Evolutionary conservation across 2,113 vertebrate species (phyloP).

Genomic region (Apistogramma diplotaenia): DNA sequence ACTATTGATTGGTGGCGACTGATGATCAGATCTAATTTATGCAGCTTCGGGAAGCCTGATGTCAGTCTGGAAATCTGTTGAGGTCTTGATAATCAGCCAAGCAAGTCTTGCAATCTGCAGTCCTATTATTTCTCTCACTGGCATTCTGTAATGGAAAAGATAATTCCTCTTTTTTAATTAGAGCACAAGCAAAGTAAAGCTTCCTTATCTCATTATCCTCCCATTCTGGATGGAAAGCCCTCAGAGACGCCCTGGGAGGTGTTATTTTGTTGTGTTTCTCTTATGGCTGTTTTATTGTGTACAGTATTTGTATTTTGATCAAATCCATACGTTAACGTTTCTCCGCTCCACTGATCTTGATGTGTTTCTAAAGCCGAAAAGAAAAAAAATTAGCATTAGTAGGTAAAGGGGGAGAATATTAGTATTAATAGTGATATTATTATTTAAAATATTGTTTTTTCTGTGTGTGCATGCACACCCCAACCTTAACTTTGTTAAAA

Average conservation of each 20-base stretch:
- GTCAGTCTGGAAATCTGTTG: constrained; percentile 57
- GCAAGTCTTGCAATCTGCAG: constrained; percentile 46
- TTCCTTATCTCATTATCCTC: constrained; percentile 68
- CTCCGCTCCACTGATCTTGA: neutral
- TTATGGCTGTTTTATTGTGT: constrained; percentile 31
- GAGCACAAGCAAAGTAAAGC: constrained; percentile 60
- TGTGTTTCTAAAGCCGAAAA: neutral
- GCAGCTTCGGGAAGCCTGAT: constrained; percentile 44
- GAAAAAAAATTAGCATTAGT: neutral
- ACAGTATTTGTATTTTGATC: constrained; percentile 22
- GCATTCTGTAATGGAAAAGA: constrained; percentile 61
- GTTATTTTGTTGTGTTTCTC: constrained; percentile 27
- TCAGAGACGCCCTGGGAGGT: constrained; percentile 38
- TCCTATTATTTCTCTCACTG: constrained; percentile 54
- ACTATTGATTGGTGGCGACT: constrained; percentile 56
- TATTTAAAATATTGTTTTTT: neutral
- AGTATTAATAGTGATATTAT: neutral
- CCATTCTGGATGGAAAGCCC: constrained; percentile 47
- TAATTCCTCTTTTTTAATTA: constrained; percentile 71
- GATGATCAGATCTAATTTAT: constrained; percentile 69
- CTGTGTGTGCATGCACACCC: neutral
- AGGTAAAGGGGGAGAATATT: neutral
- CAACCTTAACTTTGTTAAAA: neutral
- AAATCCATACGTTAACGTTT: neutral
- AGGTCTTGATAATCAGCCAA: constrained; percentile 65